Percentiles rank a stretch among this genome's conserved stretches.
Conservation (phyloP, 2,888 invertebrate species). For the Pyrgus malvae region DNA sequence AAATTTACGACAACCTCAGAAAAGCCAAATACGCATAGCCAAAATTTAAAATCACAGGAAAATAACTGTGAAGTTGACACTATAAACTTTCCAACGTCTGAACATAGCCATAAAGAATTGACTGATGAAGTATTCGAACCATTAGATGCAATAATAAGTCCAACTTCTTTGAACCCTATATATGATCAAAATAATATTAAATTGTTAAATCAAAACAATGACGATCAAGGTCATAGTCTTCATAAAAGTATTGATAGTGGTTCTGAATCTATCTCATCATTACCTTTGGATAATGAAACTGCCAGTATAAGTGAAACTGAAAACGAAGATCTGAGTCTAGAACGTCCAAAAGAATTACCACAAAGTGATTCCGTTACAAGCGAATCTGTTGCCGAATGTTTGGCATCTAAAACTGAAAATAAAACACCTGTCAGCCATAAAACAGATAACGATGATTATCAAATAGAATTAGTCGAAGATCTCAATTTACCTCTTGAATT, state of each 20-base stretch:
- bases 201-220: not conserved
- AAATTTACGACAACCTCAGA: constrained; percentile 15
- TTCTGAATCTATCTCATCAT: not conserved
- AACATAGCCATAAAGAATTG: not conserved
- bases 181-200: not conserved
- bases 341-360: too few species aligned
- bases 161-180: not conserved
- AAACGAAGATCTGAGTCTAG: too few species aligned
- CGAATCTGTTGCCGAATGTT: not conserved
- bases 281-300: not conserved
- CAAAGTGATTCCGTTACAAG: not conserved
- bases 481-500: constrained; percentile 12
- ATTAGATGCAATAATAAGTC: not conserved
- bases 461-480: constrained; percentile 17
- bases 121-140: not conserved
- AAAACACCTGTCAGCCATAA: too few species aligned
- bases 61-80: constrained; percentile 16
- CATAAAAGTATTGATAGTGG: not conserved
- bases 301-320: too few species aligned
- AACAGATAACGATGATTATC: not conserved
- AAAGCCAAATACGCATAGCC: not conserved
- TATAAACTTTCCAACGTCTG: constrained; percentile 17
- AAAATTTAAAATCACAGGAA: constrained; percentile 10
- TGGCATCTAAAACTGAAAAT: not conserved
- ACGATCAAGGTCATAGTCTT: not conserved